Evolutionary conservation across 2,113 vertebrate genomes (phyloP).

Genomic region (Indicator maculatus): DNA sequence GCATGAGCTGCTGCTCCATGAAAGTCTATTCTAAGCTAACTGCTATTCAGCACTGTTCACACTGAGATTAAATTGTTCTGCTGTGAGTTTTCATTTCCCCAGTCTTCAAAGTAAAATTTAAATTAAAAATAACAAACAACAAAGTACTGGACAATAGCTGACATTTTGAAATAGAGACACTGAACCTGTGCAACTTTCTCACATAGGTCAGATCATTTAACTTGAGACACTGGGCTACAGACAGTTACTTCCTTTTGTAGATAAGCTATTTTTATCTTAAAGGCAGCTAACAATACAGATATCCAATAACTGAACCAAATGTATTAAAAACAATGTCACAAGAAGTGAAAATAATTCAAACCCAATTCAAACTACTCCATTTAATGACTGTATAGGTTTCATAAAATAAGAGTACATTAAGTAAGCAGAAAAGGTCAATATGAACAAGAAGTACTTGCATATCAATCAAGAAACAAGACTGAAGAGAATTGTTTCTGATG

Average conservation of each 20-base stretch:
- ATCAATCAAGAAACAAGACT: slow-evolving; percentile 17
- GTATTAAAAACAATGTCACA: background rate
- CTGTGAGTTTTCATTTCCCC: background rate
- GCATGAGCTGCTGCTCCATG: background rate
- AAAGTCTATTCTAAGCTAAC: background rate
- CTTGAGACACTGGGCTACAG: background rate
- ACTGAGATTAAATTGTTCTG: background rate
- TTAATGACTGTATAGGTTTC: slow-evolving; percentile 4
- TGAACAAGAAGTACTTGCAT: background rate
- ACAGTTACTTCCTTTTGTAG: background rate
- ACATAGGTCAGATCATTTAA: background rate
- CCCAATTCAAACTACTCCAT: background rate
- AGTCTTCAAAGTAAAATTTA: background rate
- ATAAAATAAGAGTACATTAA: slow-evolving; percentile 39
- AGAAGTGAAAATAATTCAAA: slow-evolving; percentile 42
- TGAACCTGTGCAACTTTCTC: background rate
- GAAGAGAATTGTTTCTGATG: background rate
- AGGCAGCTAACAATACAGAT: background rate
- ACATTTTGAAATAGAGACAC: background rate
- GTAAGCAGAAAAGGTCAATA: slow-evolving; percentile 17
- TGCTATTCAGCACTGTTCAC: background rate
- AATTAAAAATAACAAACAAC: background rate
- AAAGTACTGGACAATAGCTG: background rate
- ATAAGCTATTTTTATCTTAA: background rate
- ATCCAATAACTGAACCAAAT: background rate